These are phyloP conservation scores for Tetanocera ferruginea DNA, from an alignment of 2,888 invertebrate species.

Conservation along the genomic window DNA sequence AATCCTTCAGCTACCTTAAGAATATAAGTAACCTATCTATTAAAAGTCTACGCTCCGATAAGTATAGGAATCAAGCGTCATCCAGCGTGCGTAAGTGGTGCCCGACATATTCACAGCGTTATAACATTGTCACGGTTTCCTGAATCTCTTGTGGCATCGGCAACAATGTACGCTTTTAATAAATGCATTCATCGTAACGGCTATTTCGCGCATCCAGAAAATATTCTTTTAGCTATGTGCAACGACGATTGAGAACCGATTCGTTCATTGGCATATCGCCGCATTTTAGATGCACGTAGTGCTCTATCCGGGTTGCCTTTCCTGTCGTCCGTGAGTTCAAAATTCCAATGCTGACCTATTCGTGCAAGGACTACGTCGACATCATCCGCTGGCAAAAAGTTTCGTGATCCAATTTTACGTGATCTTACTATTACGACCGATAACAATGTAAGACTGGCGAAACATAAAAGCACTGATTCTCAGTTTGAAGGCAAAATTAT, in stretches of 20 bases:
- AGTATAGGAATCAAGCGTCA: background rate
- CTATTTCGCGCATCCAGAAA: slow-evolving; percentile 11
- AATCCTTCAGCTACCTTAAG: background rate
- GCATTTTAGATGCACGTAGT: no score
- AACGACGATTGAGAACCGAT: background rate
- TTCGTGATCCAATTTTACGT: background rate
- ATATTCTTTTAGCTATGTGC: no score
- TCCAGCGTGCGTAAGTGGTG: background rate
- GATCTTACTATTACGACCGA: background rate
- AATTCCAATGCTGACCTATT: background rate
- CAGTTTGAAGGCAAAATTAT: background rate
- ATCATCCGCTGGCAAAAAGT: background rate
- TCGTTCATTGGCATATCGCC: background rate
- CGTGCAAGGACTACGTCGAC: background rate
- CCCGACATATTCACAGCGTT: no score
- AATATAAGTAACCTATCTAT: background rate
- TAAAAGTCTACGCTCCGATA: slow-evolving; percentile 6
- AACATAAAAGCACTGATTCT: background rate
- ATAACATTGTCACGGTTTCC: no score
- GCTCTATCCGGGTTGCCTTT: background rate
- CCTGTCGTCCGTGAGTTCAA: no score
- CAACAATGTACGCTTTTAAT: no score
- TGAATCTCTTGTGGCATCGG: no score
- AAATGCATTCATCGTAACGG: background rate
- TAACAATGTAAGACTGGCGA: background rate